Conservation (phyloP, 2,888 invertebrate genomes). For the Drosophila setosimentum region DNA sequence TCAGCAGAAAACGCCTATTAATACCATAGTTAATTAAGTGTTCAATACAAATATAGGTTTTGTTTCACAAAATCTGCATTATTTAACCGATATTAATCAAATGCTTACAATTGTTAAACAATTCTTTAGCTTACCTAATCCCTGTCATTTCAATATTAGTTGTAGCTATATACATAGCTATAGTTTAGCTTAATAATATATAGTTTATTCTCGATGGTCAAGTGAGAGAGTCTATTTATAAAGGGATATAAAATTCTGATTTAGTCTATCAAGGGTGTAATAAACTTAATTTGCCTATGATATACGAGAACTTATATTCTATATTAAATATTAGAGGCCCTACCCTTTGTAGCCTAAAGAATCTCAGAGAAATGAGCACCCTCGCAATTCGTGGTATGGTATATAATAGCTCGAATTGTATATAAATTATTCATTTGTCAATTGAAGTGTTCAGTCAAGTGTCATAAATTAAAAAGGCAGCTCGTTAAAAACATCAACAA, state of each 20-base stretch:
- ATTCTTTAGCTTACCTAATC: not conserved
- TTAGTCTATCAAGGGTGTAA: not conserved
- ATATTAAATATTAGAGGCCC: not conserved
- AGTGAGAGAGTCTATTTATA: not conserved
- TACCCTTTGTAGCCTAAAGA: not conserved
- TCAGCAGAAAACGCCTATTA: not conserved
- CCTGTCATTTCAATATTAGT: not conserved
- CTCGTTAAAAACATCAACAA: conserved; percentile 17
- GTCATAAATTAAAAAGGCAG: conserved; percentile 26
- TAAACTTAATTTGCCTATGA: not conserved
- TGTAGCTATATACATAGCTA: not conserved
- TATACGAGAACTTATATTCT: not conserved
- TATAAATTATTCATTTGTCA: conserved; percentile 24
- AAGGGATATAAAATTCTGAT: not conserved
- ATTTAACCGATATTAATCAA: not conserved
- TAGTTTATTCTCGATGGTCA: not conserved
- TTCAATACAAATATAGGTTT: not conserved
- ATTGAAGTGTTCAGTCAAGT: conserved; percentile 33
- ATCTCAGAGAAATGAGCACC: not conserved
- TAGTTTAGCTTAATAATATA: not conserved
- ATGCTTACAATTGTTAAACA: not conserved
- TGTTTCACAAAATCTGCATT: not conserved
- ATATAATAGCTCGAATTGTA: conserved; percentile 12
- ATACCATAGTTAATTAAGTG: not conserved
- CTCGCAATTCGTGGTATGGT: not conserved